A percentile compares a stretch with the other conserved stretches of the same genome.
phyloP scores from a whole-genome alignment of 2,888 invertebrate species.

The Melanostoma mellinum region DNA sequence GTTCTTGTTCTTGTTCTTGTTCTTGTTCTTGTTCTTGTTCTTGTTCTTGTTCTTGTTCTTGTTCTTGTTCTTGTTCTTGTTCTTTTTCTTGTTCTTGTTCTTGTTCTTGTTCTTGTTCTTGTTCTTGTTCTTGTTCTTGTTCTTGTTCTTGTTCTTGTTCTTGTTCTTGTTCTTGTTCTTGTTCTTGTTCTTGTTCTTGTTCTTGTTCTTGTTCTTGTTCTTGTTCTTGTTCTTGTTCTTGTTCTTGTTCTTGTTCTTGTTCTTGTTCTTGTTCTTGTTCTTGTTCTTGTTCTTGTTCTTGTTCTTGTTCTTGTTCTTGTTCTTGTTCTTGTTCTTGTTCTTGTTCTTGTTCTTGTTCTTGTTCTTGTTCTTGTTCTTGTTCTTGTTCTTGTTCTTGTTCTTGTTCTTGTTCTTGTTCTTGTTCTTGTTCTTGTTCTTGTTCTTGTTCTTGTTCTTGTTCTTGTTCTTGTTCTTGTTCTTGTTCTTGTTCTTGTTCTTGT shows the following conservation, averaged over 20 bases:
- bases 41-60: conserved; percentile 4
- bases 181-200: conserved; percentile 4
- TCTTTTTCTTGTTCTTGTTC: not conserved
- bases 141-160: not conserved
- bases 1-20: conserved; percentile 2
- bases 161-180: conserved; percentile 4
- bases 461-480: conserved; percentile 4
- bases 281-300: conserved; percentile 4
- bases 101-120: conserved; percentile 1
- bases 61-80: conserved; percentile 4
- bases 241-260: conserved; percentile 4
- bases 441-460: conserved; percentile 4
- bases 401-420: conserved; percentile 4
- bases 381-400: conserved; percentile 4
- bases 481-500: not conserved
- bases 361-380: conserved; percentile 4
- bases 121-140: not conserved
- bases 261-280: conserved; percentile 4
- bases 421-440: conserved; percentile 4
- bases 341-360: conserved; percentile 4
- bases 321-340: conserved; percentile 4
- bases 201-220: conserved; percentile 4
- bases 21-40: not conserved
- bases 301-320: conserved; percentile 4
- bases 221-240: conserved; percentile 4